phyloP scores from a whole-genome alignment of 2,113 vertebrate genomes.

The Centropristis striata region DNA sequence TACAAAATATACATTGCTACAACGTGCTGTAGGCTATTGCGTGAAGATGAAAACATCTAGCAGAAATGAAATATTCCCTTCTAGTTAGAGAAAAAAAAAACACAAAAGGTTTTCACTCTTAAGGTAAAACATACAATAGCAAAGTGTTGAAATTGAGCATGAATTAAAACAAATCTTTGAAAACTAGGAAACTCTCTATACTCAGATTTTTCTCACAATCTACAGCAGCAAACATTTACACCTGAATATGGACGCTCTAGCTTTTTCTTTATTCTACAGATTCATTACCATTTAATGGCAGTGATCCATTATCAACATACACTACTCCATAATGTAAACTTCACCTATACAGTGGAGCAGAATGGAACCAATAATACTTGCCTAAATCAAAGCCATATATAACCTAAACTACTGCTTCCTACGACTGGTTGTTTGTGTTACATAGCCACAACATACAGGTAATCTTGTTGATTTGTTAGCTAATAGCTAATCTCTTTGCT shows the following conservation, averaged over 20 bases:
- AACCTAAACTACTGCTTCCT: background rate
- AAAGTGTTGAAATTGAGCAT: constrained; percentile 17
- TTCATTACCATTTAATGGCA: constrained; percentile 31
- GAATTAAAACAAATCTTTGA: constrained; percentile 38
- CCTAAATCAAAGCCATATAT: constrained; percentile 24
- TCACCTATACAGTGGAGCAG: constrained; percentile 2
- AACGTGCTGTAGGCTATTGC: constrained; percentile 31
- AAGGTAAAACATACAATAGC: constrained; percentile 7
- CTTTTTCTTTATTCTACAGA: constrained; percentile 29
- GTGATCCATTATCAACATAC: background rate
- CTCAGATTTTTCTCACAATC: constrained; percentile 23
- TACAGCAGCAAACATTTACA: constrained; percentile 56
- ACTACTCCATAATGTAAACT: constrained; percentile 29
- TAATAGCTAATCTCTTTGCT: constrained; percentile 40
- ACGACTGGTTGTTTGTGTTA: constrained; percentile 2
- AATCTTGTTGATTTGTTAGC: constrained; percentile 19
- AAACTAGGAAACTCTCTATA: constrained; percentile 30
- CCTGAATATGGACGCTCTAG: constrained; percentile 30
- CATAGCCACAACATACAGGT: background rate
- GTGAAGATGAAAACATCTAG: constrained; percentile 15
- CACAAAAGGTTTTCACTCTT: constrained; percentile 2
- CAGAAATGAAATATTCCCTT: constrained; percentile 34
- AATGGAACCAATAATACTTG: constrained; percentile 3
- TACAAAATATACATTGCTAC: constrained; percentile 77
- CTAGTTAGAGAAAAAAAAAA: constrained; percentile 9